Evolutionary conservation across 2,888 invertebrate genomes (phyloP), one percentile per base, ranked within the genome.

Genomic region (Apodemia zela): DNA sequence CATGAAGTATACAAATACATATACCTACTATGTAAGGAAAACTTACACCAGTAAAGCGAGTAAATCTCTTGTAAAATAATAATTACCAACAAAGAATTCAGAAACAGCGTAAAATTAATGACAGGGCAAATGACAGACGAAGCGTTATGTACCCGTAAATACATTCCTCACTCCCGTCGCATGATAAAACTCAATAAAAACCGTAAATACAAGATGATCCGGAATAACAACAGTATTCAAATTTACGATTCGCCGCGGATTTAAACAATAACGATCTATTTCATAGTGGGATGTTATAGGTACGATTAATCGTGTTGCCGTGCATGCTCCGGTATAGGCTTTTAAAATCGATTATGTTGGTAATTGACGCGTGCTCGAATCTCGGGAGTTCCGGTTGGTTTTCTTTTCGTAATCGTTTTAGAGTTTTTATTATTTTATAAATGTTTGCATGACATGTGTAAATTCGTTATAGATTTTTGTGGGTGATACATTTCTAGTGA

Each of bases 211-310:
- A 82, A 82, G 80, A 84, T 80, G 81, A 80, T 76, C 75, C 81
- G 79, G 81, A 80, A 84, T 85, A 86, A 88, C 84, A 86, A 88
- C 86, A 87, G 82, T 87, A 84, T 87, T 89, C 86, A 84, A 90
- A 90, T 91, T 89, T 86, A 69, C 82, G 72, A 90, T 91, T 90
- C 81, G 90, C 75, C 76, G 79, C 89, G 85, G 88, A 84, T 90
- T 91, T 87, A 91, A 90, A 90, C 88, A 87, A 88, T 87, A 91
- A 88, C 90, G 86, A 83, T 88, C 85, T 87, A 87, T 88, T 89
- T 88, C 86, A 87, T 87, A 88, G 83, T 84, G 80, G 82, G 80
- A 81, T 83, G 42, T 76, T 78, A 78, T 76, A 74, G 82, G 84
- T 76, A 42, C 42, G 42, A 42, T 42, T 42, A 42, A 42, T 15